Evolutionary conservation across 2,113 vertebrate genomes (phyloP).

Genomic region (Telmatochromis brachygnathus): DNA sequence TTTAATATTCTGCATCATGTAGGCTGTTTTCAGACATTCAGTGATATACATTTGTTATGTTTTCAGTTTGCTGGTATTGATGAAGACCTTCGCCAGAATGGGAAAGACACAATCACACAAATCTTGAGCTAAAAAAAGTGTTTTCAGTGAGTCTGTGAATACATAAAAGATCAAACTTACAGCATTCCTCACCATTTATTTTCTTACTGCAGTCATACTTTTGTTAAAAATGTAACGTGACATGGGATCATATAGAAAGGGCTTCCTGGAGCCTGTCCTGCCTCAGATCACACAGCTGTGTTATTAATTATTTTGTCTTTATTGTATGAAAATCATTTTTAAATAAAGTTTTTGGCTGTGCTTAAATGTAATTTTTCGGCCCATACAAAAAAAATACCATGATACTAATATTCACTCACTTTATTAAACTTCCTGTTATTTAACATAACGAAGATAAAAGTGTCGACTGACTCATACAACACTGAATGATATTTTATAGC

Average conservation of each 20-base stretch:
- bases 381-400: neutral
- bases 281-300: neutral
- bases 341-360: neutral
- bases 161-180: neutral
- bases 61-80: constrained; percentile 80
- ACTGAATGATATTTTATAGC: neutral
- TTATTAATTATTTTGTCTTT: neutral
- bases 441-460: neutral
- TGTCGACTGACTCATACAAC: neutral
- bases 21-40: neutral
- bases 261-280: neutral
- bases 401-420: neutral
- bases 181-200: neutral
- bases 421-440: neutral
- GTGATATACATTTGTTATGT: neutral
- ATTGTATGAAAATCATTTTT: neutral
- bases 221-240: neutral
- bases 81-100: constrained; percentile 69
- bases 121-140: neutral
- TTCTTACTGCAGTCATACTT: neutral
- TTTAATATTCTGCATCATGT: neutral
- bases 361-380: neutral
- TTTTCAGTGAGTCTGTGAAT: neutral
- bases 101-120: constrained; percentile 37
- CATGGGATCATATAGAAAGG: neutral